Evolutionary conservation across 2,797 vertebrate species (phyloP).

Genomic region (Ambastaia sidthimunki): DNA sequence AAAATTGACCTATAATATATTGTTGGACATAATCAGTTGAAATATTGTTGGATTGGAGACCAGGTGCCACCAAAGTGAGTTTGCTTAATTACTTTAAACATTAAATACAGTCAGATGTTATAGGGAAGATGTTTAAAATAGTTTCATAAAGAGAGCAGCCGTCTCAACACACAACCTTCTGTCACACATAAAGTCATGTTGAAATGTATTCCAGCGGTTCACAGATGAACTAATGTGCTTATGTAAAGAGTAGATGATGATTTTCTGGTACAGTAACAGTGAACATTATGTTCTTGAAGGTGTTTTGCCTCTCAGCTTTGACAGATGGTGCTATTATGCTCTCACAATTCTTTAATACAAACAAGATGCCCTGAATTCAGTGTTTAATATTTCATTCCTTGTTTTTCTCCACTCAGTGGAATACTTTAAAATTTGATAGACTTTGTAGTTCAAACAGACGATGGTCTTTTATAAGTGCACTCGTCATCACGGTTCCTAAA

Average conservation of each 20-base stretch:
- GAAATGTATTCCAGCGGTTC: background rate
- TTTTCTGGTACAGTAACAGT: background rate
- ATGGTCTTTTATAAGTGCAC: slow-evolving; percentile 48
- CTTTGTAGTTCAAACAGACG: slow-evolving; percentile 66
- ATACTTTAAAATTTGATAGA: slow-evolving; percentile 70
- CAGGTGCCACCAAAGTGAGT: too few relatives aligned
- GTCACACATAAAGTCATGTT: background rate
- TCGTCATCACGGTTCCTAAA: slow-evolving; percentile 38
- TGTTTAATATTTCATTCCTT: slow-evolving; percentile 70
- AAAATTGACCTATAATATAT: too few relatives aligned
- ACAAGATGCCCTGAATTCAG: slow-evolving; percentile 36
- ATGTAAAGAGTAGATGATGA: background rate
- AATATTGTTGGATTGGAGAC: too few relatives aligned
- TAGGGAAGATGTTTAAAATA: too few relatives aligned
- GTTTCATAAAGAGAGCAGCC: too few relatives aligned
- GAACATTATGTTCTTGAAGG: background rate
- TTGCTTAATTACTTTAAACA: too few relatives aligned
- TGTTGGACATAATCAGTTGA: too few relatives aligned
- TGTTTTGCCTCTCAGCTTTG: background rate
- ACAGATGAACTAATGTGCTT: too few relatives aligned
- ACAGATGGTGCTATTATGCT: background rate
- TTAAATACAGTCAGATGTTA: too few relatives aligned
- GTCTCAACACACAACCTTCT: too few relatives aligned
- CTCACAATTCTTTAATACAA: slow-evolving; percentile 23
- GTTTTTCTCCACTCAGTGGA: slow-evolving; percentile 66